Evolutionary conservation across 1,140 invertebrate species (phyloP).

Genomic region (Lineus longissimus): DNA sequence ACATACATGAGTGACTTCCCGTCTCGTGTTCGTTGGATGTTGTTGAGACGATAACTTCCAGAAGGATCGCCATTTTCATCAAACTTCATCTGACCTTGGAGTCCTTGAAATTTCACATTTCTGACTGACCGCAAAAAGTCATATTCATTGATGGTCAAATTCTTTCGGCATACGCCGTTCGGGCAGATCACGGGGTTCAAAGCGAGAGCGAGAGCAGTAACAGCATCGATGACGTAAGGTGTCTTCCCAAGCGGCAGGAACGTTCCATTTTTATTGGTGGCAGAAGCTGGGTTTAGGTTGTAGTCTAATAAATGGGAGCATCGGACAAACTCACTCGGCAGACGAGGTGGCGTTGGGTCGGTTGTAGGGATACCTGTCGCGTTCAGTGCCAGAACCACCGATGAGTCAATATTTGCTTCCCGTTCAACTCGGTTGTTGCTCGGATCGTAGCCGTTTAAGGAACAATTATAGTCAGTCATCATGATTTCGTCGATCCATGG

Average conservation of each 20-base stretch:
- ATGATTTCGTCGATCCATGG: neutral
- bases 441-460: no score
- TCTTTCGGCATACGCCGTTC: neutral
- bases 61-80: conserved; percentile 74
- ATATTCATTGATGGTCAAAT: neutral
- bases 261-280: no score
- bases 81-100: conserved; percentile 62
- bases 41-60: conserved; percentile 59
- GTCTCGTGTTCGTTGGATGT: conserved; percentile 29
- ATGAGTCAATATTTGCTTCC: no score
- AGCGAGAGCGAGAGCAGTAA: conserved; percentile 14
- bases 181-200: conserved; percentile 4
- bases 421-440: no score
- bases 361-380: no score
- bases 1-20: neutral
- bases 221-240: conserved; percentile 9
- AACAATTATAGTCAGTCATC: no score
- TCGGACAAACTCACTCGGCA: no score
- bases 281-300: no score
- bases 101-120: neutral
- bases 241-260: neutral
- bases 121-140: conserved; percentile 14
- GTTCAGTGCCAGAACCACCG: no score
- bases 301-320: no score
- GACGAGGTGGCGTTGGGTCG: no score